phyloP scores from a whole-genome alignment of 2,113 vertebrate species.

The Martes martes region DNA sequence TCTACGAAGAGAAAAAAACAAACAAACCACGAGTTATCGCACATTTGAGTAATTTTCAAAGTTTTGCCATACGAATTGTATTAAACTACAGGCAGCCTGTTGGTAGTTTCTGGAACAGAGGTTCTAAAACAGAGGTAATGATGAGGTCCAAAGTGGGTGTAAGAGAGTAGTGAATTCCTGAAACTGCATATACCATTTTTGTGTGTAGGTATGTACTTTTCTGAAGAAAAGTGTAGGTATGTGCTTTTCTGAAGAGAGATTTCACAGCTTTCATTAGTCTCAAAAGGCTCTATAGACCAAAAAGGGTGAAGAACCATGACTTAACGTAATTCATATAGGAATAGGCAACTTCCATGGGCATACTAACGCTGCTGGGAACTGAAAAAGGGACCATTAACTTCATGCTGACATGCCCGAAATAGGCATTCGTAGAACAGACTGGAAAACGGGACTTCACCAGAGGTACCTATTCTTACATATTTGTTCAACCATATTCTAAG shows the following conservation, averaged over 20 bases:
- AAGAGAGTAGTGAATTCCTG: background rate
- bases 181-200: background rate
- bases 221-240: too few species aligned
- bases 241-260: background rate
- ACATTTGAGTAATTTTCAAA: background rate
- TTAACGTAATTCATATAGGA: background rate
- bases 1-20: slow-evolving; percentile 80
- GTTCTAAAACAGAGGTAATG: background rate
- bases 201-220: too few species aligned
- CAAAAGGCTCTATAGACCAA: background rate
- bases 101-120: background rate
- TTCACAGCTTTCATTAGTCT: background rate
- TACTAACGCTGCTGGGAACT: background rate
- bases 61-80: background rate
- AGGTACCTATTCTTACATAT: background rate
- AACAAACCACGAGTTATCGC: background rate
- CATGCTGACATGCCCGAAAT: background rate
- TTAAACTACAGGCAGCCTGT: background rate
- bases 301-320: background rate
- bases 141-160: background rate
- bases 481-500: background rate
- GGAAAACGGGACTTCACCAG: background rate
- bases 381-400: background rate
- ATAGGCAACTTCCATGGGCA: background rate
- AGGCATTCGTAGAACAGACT: background rate